phyloP scores from a whole-genome alignment of 2,888 invertebrate species.

The Melinaea menophilus region DNA sequence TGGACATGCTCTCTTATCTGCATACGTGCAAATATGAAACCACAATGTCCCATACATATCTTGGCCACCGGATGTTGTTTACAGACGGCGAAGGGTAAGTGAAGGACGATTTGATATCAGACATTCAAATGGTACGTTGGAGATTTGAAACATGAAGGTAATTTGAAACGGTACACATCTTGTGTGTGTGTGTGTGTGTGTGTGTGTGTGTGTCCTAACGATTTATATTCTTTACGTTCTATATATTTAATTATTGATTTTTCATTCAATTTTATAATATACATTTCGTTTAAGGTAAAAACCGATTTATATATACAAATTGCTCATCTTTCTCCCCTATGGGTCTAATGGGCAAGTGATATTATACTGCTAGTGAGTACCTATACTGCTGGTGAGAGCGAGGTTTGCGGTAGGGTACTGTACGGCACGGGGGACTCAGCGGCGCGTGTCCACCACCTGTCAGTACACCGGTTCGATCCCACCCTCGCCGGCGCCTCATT shows the following conservation, averaged over 20 bases:
- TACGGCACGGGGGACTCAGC: conserved; percentile 48
- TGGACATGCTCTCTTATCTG: conserved; percentile 23
- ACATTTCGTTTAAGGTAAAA: not conserved
- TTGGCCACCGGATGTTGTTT: conserved; percentile 58
- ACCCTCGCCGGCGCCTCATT: conserved; percentile 50
- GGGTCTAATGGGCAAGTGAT: not conserved
- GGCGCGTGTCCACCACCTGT: conserved; percentile 73
- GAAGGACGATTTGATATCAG: conserved; percentile 65
- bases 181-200: no score
- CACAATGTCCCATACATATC: conserved; percentile 31
- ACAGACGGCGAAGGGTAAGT: conserved; percentile 54
- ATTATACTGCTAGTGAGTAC: not conserved
- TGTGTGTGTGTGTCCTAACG: no score
- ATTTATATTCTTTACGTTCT: no score
- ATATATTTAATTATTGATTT: not conserved
- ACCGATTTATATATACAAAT: no score
- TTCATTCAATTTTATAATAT: not conserved
- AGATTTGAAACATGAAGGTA: conserved; percentile 31
- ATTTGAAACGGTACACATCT: not conserved
- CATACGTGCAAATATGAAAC: conserved; percentile 29
- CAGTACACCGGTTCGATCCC: conserved; percentile 52
- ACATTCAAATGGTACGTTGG: conserved; percentile 47
- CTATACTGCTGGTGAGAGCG: conserved; percentile 9
- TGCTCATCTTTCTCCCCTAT: not conserved
- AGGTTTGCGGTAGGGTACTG: conserved; percentile 35